Evolutionary conservation across 2,113 vertebrate genomes (phyloP).

Genomic region (Coturnix japonica): DNA sequence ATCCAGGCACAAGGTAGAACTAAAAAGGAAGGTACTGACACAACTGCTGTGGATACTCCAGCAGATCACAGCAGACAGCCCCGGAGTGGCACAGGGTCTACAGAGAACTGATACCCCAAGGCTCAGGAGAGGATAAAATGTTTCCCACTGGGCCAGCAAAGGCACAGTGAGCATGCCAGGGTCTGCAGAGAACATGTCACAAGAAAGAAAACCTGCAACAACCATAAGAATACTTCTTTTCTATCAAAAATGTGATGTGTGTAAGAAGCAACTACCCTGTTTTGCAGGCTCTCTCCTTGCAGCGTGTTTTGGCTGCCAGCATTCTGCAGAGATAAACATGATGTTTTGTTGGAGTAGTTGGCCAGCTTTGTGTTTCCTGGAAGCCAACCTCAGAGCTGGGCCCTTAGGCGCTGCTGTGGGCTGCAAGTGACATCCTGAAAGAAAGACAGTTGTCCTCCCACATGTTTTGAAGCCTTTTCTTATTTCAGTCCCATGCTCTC

Average conservation of each 20-base stretch:
- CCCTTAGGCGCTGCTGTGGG: neutral
- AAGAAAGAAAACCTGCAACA: neutral
- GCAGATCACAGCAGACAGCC: neutral
- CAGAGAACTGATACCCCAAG: neutral
- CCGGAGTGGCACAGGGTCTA: neutral
- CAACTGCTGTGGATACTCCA: neutral
- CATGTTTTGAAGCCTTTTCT: neutral
- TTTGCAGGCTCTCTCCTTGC: constrained; percentile 28
- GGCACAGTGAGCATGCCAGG: neutral
- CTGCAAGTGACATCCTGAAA: neutral
- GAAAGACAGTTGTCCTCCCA: neutral
- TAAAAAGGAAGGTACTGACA: neutral
- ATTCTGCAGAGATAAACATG: neutral
- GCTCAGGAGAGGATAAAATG: neutral
- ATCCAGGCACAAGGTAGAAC: neutral
- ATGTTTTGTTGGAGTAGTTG: neutral
- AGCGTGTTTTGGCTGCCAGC: neutral
- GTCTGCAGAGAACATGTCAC: constrained; percentile 17
- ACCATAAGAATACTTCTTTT: neutral
- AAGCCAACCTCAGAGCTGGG: neutral
- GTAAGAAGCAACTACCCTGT: constrained; percentile 9
- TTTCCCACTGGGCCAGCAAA: neutral
- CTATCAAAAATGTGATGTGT: constrained; percentile 9
- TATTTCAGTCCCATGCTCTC: neutral
- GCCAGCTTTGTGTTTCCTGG: neutral